These are phyloP conservation scores for Drosophila tsacasi DNA, from an alignment of 1,140 invertebrate genomes.

Conservation along the genomic window DNA sequence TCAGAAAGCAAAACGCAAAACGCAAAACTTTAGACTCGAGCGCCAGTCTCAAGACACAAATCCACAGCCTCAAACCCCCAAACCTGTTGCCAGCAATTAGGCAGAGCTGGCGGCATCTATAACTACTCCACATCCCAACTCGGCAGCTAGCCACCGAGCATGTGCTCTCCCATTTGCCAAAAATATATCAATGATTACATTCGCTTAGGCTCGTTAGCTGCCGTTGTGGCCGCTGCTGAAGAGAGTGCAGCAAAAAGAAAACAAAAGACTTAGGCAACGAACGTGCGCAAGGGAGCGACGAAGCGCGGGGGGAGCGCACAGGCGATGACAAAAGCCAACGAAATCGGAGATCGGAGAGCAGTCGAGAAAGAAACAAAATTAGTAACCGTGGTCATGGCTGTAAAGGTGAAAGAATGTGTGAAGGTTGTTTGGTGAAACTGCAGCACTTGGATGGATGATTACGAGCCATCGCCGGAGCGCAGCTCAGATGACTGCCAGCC, in stretches of 20 bases:
- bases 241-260: constrained; percentile 59
- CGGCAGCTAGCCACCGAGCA: constrained; percentile 11
- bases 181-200: constrained; percentile 81
- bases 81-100: constrained; percentile 81
- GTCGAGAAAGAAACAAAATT: constrained; percentile 58
- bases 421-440: constrained; percentile 85
- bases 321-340: constrained; percentile 21
- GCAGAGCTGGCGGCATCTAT: constrained; percentile 68
- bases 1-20: constrained; percentile 62
- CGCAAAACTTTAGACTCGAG: constrained; percentile 24
- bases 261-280: constrained; percentile 83
- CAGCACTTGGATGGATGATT: constrained; percentile 74
- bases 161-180: constrained; percentile 60
- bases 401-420: constrained; percentile 85
- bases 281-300: constrained; percentile 40
- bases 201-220: constrained; percentile 60
- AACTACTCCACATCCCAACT: constrained; percentile 65
- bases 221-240: constrained; percentile 10
- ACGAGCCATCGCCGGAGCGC: constrained; percentile 53
- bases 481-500: constrained; percentile 56
- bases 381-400: constrained; percentile 85
- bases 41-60: constrained; percentile 10
- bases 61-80: constrained; percentile 49
- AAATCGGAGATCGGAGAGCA: constrained; percentile 46
- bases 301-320: not conserved